Evolutionary conservation across 1,140 invertebrate species (phyloP).

Genomic region (Frieseomelitta varia): DNA sequence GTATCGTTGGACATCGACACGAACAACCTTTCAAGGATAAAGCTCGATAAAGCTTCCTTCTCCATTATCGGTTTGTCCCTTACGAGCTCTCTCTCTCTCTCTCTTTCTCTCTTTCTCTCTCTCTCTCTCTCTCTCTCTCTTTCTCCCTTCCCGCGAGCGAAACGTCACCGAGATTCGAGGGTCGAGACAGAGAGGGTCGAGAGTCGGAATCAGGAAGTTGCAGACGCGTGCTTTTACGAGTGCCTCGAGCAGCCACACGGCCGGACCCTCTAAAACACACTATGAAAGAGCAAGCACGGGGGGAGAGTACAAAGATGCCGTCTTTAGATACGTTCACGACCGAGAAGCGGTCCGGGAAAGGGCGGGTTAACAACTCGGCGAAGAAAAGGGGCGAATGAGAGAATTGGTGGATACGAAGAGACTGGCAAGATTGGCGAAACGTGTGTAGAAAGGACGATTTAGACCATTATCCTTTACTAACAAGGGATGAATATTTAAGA

Average conservation of each 20-base stretch:
- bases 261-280: neutral
- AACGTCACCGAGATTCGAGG: neutral
- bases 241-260: neutral
- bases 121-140: no score
- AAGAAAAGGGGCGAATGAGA: neutral
- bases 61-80: neutral
- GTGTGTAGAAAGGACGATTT: no score
- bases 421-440: no score
- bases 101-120: no score
- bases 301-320: neutral
- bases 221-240: neutral
- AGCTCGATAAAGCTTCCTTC: constrained; percentile 2
- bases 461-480: no score
- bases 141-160: no score
- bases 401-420: neutral
- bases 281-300: neutral
- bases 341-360: neutral
- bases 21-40: constrained; percentile 14
- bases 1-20: constrained; percentile 16
- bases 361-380: no score
- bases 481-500: no score
- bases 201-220: neutral
- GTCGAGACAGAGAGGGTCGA: no score
- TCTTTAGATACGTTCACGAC: neutral
- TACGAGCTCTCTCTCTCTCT: no score